Conservation (phyloP, 2,797 vertebrate genomes). For the Natrix natrix region DNA sequence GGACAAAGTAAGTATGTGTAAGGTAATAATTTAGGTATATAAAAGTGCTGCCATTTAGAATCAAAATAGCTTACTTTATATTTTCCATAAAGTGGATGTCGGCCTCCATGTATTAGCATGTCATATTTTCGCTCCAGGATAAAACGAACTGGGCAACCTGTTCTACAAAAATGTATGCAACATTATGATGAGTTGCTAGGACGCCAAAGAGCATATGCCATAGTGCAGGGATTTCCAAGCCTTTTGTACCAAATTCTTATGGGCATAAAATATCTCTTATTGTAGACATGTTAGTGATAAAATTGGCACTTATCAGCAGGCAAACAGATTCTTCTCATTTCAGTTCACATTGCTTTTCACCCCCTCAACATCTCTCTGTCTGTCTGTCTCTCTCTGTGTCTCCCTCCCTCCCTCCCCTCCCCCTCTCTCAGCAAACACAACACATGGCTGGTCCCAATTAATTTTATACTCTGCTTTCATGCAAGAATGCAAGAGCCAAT, state of each 20-base stretch:
- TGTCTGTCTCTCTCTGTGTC: neutral
- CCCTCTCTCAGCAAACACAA: neutral
- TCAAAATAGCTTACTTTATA: slow-evolving; percentile 60
- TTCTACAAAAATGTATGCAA: slow-evolving; percentile 46
- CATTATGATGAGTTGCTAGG: neutral
- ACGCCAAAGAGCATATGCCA: neutral
- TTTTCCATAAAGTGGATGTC: slow-evolving; percentile 67
- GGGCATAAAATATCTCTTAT: neutral
- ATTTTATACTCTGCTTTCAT: neutral
- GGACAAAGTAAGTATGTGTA: neutral
- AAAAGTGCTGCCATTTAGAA: neutral
- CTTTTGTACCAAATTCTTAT: neutral
- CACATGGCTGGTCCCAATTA: neutral
- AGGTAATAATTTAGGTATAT: neutral
- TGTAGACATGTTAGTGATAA: neutral
- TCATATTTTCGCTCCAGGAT: slow-evolving; percentile 65
- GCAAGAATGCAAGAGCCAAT: neutral
- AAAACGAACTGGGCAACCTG: slow-evolving; percentile 51
- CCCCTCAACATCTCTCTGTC: neutral
- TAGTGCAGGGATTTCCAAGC: neutral
- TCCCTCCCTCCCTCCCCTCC: rapidly evolving
- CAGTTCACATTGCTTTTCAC: neutral
- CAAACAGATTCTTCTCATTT: neutral
- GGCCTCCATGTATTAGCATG: slow-evolving; percentile 66
- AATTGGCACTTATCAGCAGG: neutral